Evolutionary conservation across 2,888 invertebrate genomes (phyloP).

Genomic region (Drosophila rellima): DNA sequence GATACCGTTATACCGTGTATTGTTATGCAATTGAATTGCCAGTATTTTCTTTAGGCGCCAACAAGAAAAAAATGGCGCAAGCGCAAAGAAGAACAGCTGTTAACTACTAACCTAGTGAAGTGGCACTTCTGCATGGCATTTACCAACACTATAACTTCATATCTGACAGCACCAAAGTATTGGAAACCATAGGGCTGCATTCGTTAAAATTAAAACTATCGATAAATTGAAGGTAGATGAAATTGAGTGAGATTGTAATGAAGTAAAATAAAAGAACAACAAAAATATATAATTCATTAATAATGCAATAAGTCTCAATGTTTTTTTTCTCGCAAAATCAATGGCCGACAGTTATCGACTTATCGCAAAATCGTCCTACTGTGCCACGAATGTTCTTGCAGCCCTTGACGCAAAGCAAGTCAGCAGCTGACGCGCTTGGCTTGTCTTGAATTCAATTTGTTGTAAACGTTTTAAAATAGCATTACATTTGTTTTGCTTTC

Average conservation of each 20-base stretch:
- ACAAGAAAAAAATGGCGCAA: slow-evolving; percentile 41
- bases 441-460: slow-evolving; percentile 66
- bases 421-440: slow-evolving; percentile 70
- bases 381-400: background rate
- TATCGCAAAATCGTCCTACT: no score
- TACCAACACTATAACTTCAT: background rate
- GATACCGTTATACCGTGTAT: slow-evolving; percentile 71
- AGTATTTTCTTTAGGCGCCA: slow-evolving; percentile 69
- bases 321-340: no score
- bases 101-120: background rate
- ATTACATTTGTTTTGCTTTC: slow-evolving; percentile 4
- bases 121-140: background rate
- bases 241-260: no score
- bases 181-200: background rate
- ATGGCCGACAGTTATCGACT: no score
- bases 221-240: no score
- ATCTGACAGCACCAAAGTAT: slow-evolving; percentile 35
- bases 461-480: slow-evolving; percentile 19
- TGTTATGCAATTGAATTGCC: slow-evolving; percentile 77
- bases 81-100: slow-evolving; percentile 59
- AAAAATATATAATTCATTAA: no score
- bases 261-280: no score
- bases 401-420: slow-evolving; percentile 7
- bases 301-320: no score
- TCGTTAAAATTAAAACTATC: no score